phyloP scores from a whole-genome alignment of 2,113 vertebrate species.

The Microtus richardsoni region DNA sequence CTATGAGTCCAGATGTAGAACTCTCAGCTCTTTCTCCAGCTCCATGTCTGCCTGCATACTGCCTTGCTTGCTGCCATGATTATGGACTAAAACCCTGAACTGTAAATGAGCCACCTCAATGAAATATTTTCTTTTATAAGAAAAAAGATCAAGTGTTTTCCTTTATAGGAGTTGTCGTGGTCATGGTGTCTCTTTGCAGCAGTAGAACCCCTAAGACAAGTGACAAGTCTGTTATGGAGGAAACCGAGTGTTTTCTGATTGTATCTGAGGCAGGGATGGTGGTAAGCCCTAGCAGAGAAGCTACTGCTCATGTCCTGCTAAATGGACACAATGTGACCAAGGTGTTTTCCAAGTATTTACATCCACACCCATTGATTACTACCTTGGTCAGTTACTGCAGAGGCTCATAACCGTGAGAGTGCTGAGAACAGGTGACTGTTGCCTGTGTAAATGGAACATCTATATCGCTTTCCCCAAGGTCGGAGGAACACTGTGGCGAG shows the following conservation, averaged over 20 bases:
- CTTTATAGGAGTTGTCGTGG: background rate
- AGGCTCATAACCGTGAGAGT: background rate
- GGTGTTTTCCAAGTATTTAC: background rate
- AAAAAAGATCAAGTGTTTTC: too few relatives aligned
- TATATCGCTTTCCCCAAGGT: too few relatives aligned
- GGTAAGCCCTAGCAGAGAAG: background rate
- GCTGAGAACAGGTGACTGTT: background rate
- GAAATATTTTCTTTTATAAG: background rate
- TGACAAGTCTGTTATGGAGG: background rate
- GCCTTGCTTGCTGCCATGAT: background rate
- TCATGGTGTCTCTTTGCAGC: background rate
- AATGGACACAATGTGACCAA: background rate
- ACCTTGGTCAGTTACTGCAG: background rate
- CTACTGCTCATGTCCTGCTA: background rate
- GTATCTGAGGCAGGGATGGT: background rate
- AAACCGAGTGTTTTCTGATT: background rate
- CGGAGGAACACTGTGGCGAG: too few relatives aligned
- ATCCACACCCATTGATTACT: too few relatives aligned
- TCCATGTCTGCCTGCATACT: background rate
- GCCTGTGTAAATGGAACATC: background rate
- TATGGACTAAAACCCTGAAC: background rate
- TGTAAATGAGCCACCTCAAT: background rate
- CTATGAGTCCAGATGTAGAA: background rate
- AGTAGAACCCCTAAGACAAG: background rate
- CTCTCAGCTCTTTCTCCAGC: too few relatives aligned